Evolutionary conservation across 2,888 invertebrate species (phyloP), one percentile per base, ranked within the genome.

Genomic region (Zhuqinia jingwanae): DNA sequence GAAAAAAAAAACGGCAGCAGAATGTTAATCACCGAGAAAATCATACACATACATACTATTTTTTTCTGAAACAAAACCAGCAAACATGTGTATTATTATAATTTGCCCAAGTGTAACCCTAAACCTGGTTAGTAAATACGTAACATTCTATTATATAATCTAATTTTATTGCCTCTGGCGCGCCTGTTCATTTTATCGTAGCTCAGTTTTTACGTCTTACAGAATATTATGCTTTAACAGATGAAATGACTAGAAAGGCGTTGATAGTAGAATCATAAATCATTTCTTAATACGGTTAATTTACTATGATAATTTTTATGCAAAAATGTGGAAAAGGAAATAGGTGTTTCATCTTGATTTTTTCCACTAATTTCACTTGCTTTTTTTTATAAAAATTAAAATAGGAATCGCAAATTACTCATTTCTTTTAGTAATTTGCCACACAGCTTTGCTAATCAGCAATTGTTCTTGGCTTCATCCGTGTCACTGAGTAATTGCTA

Each of bases 211-310:
- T 3, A 70, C 13, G 53, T 73, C 50, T 73, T 47, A n/a, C 27
- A 36, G 47, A 50, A 50, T 10, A 27, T n/a, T 25, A 2, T 50
- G 25, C 2, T 8, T 8, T 17, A 22, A 53, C n/a, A n/a, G n/a
- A 73, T 15, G 25, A 73, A 27, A 50, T 50, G 73, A 27, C 8
- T 73, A 27, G 27, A 73, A 53, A 68, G 68, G 77, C 84, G 77
- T 70, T 84, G 84, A 84, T 56, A 58, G 58, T 84, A 36, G 30
- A 65, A 73, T 79, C 73, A 73, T 85, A 85, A 85, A 85, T 85
- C 85, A 85, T 85, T 36, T 42, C 36, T 45, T 79, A 85, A 85
- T 85, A 79, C 70, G 79, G 85, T 79, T 85, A 85, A 85, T 85
- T 79, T 85, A 73, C 76, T 68, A 85, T 75, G 80, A 65, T 75